A percentile compares a stretch with the other conserved stretches of the same genome.
phyloP scores from a whole-genome alignment of 1,140 invertebrate species.

The Mesaphorura yosii region DNA sequence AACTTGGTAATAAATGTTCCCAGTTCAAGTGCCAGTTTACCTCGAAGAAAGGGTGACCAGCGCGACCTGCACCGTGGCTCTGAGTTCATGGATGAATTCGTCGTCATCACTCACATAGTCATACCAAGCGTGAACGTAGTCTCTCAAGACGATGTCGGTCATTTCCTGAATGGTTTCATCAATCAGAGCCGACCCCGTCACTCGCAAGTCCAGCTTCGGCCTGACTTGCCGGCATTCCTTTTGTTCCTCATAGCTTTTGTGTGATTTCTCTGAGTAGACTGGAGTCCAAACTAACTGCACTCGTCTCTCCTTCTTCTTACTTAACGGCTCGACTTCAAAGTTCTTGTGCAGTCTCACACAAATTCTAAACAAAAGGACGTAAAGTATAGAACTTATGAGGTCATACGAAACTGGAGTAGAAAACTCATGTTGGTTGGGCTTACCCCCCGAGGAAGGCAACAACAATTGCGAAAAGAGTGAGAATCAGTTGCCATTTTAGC shows the following conservation, averaged over 20 bases:
- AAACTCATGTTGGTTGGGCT: too few species aligned
- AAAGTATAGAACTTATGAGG: too few species aligned
- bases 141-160: slow-evolving; percentile 57
- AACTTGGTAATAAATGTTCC: not conserved
- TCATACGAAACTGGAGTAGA: too few species aligned
- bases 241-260: not conserved
- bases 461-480: too few species aligned
- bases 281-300: too few species aligned
- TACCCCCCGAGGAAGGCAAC: too few species aligned
- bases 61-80: slow-evolving; percentile 42
- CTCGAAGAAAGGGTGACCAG: slow-evolving; percentile 44
- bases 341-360: too few species aligned
- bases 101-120: slow-evolving; percentile 44
- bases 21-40: slow-evolving; percentile 33
- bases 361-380: too few species aligned
- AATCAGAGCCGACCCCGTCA: slow-evolving; percentile 55
- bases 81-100: slow-evolving; percentile 43
- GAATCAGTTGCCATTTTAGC: too few species aligned
- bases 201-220: slow-evolving; percentile 38
- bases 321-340: too few species aligned
- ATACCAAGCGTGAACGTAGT: slow-evolving; percentile 71
- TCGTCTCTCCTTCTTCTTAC: too few species aligned
- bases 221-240: not conserved
- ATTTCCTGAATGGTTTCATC: slow-evolving; percentile 62
- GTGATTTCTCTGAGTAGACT: too few species aligned